Percentiles rank a stretch among this genome's conserved stretches.
Conservation (phyloP, 1,140 invertebrate species). For the Lucilia sericata region DNA sequence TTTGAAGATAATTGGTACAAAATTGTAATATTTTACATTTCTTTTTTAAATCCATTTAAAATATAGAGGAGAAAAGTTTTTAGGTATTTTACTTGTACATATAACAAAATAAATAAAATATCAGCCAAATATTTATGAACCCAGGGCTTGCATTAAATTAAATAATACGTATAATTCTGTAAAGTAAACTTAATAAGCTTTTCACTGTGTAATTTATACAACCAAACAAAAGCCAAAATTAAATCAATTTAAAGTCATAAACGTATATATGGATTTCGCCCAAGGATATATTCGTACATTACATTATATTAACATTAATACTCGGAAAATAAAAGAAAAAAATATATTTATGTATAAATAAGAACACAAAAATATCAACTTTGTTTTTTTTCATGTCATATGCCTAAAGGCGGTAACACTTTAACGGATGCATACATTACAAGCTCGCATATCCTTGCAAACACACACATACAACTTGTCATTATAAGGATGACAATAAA, state of each 20-base stretch:
- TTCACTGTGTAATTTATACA: neutral
- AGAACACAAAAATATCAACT: neutral
- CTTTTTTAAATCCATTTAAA: too few species aligned
- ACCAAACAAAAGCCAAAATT: constrained; percentile 6
- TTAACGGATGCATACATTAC: neutral
- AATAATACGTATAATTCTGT: neutral
- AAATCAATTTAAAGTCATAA: constrained; percentile 29
- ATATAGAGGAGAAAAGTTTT: too few species aligned
- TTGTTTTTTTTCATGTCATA: neutral
- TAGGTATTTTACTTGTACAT: too few species aligned
- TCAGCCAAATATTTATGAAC: too few species aligned
- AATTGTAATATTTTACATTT: too few species aligned
- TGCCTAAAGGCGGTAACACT: constrained; percentile 16
- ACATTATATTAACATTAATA: constrained; percentile 19
- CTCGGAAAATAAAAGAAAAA: neutral
- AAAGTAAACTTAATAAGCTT: neutral
- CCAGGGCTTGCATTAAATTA: neutral
- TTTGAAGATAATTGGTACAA: too few species aligned
- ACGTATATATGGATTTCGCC: neutral
- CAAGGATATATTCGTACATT: constrained; percentile 6
- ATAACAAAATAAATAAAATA: too few species aligned
- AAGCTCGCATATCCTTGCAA: neutral
- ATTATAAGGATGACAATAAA: constrained; percentile 45
- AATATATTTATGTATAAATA: too few species aligned
- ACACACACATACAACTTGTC: neutral